Base-by-base conservation (phyloP, 1,140 invertebrate species). In the Trichonephila inaurata region DNA sequence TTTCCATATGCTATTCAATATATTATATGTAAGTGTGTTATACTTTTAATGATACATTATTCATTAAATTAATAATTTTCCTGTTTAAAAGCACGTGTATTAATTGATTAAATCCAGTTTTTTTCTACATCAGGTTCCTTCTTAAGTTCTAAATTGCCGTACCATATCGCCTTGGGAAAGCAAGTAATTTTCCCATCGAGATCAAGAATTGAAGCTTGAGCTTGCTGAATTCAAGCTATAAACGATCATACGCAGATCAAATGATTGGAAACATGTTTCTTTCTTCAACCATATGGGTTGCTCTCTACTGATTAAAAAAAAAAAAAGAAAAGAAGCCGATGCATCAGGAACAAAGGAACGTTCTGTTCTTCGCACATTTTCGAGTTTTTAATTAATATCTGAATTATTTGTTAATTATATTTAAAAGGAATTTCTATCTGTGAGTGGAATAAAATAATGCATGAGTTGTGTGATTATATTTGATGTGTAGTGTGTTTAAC, bases 121-220 rank as follows among this genome's bases (percentile, higher is more conserved):
- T 85, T 40, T 40, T 51, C 3, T 44, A 21, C 33, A 88, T 64
- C 24, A 94, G 92, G 92, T 89, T 89, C 87, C 72, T 89, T 83
- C 58, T 21, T 94, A 83, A 89, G 81, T 83, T 60, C 86, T 51
- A 89, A 82, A 83, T 94, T 94, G 81, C 92, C 92, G 60, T 94
- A 94, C 87, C 92, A 94, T 83, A 83, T 94, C 92, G 92, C 92
- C n/a, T 89, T 94, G 60, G 92, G 92, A 69, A 89, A 89, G 28
- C 92, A 94, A 82, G 92, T 94, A 0, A 94, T 94, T 51, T 94
- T 94, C 62, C 86, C 86, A 82, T 21, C 72, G 8, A 64, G 87
- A 60, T 33, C 91, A 72, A 69, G 83, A 58, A 87, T 92, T 60
- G 91, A 92, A 87, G 83, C 91, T 87, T 40, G 33, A 40, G 33